Conservation (phyloP, 2,888 invertebrate species). For the Athrips mouffetella region DNA sequence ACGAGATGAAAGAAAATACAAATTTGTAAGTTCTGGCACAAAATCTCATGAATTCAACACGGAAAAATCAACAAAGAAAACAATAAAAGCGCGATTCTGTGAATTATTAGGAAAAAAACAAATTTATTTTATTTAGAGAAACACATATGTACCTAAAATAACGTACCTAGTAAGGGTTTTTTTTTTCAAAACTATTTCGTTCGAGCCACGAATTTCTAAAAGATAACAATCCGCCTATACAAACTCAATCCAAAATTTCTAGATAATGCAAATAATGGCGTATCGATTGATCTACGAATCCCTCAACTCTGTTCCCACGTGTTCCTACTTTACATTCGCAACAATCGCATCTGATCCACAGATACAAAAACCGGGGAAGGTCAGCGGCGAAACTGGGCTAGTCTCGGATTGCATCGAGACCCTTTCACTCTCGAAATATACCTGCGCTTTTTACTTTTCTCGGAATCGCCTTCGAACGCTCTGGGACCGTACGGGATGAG, state of each 20-base stretch:
- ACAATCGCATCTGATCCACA: conserved; percentile 59
- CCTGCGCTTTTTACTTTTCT: conserved; percentile 75
- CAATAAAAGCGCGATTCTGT: no score
- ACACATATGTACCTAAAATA: no score
- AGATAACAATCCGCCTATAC: conserved; percentile 24
- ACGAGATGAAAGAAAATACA: no score
- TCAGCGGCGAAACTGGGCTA: conserved; percentile 70
- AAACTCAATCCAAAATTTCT: conserved; percentile 27
- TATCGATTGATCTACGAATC: conserved; percentile 46
- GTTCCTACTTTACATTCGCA: conserved; percentile 63
- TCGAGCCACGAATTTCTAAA: background rate
- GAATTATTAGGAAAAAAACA: no score
- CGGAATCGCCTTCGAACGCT: conserved; percentile 49
- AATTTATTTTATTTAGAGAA: no score
- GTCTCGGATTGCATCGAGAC: conserved; percentile 75
- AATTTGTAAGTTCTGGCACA: no score
- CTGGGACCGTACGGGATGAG: conserved; percentile 33
- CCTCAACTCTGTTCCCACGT: conserved; percentile 66
- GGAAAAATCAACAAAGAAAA: no score
- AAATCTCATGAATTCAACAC: no score
- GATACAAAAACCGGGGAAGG: conserved; percentile 62
- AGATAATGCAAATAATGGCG: conserved; percentile 63
- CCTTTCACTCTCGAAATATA: conserved; percentile 75
- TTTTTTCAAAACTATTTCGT: background rate
- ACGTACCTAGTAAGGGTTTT: no score